A percentile compares a stretch with the other conserved stretches of the same genome.
phyloP scores from a whole-genome alignment of 2,797 vertebrate genomes.

The Tokudaia tokunoshimensis region DNA sequence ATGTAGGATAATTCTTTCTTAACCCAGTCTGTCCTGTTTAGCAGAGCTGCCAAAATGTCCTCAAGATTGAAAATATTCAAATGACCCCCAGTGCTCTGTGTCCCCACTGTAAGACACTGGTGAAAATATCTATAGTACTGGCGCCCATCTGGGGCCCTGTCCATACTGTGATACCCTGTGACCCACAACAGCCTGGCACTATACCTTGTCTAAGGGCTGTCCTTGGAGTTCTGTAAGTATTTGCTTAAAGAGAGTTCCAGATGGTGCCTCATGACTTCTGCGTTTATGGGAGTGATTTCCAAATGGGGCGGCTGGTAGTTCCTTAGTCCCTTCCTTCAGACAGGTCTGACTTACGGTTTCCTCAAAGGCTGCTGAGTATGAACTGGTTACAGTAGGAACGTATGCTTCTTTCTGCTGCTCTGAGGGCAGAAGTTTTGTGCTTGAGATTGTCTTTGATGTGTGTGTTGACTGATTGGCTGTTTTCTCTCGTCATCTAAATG shows the following conservation, averaged over 20 bases:
- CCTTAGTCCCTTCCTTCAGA: background rate
- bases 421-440: background rate
- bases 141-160: no score
- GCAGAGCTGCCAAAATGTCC: background rate
- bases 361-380: background rate
- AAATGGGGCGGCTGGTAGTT: background rate
- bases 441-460: background rate
- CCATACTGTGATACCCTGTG: background rate
- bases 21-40: background rate
- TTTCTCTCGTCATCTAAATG: background rate
- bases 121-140: no score
- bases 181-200: background rate
- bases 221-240: background rate
- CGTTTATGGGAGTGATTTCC: background rate
- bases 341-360: background rate
- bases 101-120: background rate
- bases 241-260: background rate
- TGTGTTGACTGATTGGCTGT: background rate
- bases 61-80: background rate
- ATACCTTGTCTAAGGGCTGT: accelerated
- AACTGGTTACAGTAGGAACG: background rate
- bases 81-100: no score
- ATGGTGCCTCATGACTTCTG: background rate
- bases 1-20: background rate
- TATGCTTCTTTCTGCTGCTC: background rate